These are phyloP conservation scores for Bhutanitis thaidina DNA, from an alignment of 2,888 invertebrate genomes.

Conservation along the genomic window DNA sequence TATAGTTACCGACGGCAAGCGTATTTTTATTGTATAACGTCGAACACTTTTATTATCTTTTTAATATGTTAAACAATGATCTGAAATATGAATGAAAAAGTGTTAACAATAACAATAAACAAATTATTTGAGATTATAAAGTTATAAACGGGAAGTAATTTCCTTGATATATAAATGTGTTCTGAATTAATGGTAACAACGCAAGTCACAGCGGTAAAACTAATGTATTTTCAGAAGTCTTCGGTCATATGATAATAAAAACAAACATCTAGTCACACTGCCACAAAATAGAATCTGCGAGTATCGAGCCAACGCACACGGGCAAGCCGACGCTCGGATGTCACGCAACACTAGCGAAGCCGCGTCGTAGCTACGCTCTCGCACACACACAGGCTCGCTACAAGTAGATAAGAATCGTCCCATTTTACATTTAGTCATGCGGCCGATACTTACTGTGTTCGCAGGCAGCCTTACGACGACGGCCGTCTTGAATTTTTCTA, in stretches of 20 bases:
- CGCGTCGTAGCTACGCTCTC: slow-evolving; percentile 39
- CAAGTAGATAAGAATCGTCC: slow-evolving; percentile 75
- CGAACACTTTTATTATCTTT: too few relatives aligned
- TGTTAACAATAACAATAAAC: too few relatives aligned
- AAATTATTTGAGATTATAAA: too few relatives aligned
- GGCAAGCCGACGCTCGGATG: slow-evolving; percentile 61
- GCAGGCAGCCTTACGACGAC: slow-evolving; percentile 78
- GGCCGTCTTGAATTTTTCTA: slow-evolving; percentile 73
- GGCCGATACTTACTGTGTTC: slow-evolving; percentile 75
- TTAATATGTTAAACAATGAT: too few relatives aligned
- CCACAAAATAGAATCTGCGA: slow-evolving; percentile 73
- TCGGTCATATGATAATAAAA: slow-evolving; percentile 77
- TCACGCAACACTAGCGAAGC: slow-evolving; percentile 55
- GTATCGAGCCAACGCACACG: slow-evolving; percentile 74
- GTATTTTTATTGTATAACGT: not conserved
- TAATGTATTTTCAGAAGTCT: slow-evolving; percentile 44
- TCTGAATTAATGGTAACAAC: too few relatives aligned
- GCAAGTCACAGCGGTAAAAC: not conserved
- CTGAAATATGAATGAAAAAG: too few relatives aligned
- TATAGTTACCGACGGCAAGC: not conserved
- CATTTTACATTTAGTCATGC: slow-evolving; percentile 76
- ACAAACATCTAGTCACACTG: slow-evolving; percentile 74
- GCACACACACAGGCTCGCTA: slow-evolving; percentile 47
- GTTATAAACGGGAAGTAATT: too few relatives aligned
- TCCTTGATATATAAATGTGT: too few relatives aligned